Base-by-base conservation (phyloP, 2,113 vertebrate species). In the Ictalurus furcatus region DNA sequence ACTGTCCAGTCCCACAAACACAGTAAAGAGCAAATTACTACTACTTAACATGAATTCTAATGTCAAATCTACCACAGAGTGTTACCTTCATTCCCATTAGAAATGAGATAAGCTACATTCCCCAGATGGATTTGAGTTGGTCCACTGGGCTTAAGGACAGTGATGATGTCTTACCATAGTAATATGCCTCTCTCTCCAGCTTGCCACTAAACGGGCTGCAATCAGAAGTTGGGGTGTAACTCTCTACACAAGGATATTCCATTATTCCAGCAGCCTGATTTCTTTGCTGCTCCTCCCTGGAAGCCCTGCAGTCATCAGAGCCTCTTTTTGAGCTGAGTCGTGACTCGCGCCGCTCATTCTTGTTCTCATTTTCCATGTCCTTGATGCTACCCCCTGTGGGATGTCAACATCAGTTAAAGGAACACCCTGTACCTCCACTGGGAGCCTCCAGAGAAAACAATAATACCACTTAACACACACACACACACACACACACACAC, bases 251-350 rank as follows among this genome's bases (percentile, higher is more conserved):
- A 69, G 96, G 95, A 73, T 96, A 96, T 88, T 95, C 96, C 74
- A 94, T 91, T 84, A 96, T 94, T 87, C 94, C 95, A 78, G 96
- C 92, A 92, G 97, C 95, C 63, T 96, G 93, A 2, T 95, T 96
- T 88, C 96, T 96, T 89, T 96, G 96, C 88, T 97, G 96, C 83
- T 97, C 96, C 80, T 96, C 96, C 82, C 88, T 94, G 65, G 96
- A 96, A 63, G 95, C 95, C 92, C 93, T 96, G 91, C 95, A 96
- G 76, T 96, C 96, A 89, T 97, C 97, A 2, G 94, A 95, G 88
- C 95, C 96, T 93, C 96, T 97, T 93, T 95, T 97, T 79, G 95
- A 94, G 93, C 95, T 96, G 84, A 95, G 95, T 92, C 95, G 95
- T 78, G 94, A 94, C 63, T 94, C 93, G 74, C 90, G 92, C 69